Conservation (phyloP, 2,888 invertebrate species). For the Cyclophora punctaria region DNA sequence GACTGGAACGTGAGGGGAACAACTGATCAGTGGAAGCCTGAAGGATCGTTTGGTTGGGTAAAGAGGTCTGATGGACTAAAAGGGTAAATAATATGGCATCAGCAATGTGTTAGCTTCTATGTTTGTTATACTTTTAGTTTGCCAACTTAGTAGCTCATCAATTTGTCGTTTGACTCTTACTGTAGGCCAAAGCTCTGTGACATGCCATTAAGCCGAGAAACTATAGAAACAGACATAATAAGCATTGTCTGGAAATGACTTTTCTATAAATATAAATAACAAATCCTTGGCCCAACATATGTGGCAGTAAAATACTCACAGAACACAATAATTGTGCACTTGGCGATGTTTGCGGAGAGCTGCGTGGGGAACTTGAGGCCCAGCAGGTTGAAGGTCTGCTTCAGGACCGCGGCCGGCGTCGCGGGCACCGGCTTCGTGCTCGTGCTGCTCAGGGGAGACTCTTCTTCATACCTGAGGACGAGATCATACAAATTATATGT, state of each 20-base stretch:
- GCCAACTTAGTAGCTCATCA: too few relatives aligned
- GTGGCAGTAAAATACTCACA: slow-evolving; percentile 36
- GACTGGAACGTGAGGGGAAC: slow-evolving; percentile 52
- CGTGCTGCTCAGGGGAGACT: slow-evolving; percentile 31
- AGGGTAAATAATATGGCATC: too few relatives aligned
- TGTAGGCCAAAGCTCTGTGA: not conserved
- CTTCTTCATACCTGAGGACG: slow-evolving; percentile 53
- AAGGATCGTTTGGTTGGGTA: too few relatives aligned
- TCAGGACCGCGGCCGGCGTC: slow-evolving; percentile 47
- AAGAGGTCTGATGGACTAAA: too few relatives aligned
- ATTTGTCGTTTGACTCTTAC: too few relatives aligned
- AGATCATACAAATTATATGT: too few relatives aligned
- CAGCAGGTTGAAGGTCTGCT: slow-evolving; percentile 82
- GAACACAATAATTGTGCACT: slow-evolving; percentile 64
- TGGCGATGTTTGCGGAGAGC: slow-evolving; percentile 79
- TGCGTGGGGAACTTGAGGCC: slow-evolving; percentile 79
- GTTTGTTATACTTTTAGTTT: too few relatives aligned
- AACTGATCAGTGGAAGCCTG: too few relatives aligned
- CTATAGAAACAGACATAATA: not conserved
- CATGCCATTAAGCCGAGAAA: not conserved
- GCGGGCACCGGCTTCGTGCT: slow-evolving; percentile 42
- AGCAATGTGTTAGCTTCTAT: too few relatives aligned
- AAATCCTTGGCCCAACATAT: not conserved
- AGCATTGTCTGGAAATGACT: too few relatives aligned
- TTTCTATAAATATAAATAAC: too few relatives aligned